phyloP scores from a whole-genome alignment of 2,797 vertebrate species.

The Allobates femoralis region DNA sequence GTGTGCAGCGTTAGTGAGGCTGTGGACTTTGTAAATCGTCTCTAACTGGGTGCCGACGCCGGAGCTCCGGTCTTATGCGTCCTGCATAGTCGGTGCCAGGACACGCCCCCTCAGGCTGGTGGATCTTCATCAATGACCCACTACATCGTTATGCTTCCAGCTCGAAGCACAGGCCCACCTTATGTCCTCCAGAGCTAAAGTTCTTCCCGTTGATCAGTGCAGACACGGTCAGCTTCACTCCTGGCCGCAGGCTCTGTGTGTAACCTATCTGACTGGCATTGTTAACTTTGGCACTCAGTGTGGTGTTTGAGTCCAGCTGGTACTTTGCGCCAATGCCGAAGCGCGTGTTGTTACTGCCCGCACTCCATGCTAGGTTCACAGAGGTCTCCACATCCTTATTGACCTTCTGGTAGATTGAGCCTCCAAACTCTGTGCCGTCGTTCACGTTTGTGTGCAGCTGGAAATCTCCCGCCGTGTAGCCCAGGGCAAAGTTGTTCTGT shows the following conservation, averaged over 20 bases:
- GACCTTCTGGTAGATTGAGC: slow-evolving; percentile 96
- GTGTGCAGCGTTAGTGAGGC: too few species aligned
- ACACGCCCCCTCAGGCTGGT: too few species aligned
- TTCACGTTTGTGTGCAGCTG: slow-evolving; percentile 94
- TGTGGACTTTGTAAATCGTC: too few species aligned
- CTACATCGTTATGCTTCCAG: slow-evolving; percentile 84
- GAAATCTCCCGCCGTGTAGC: slow-evolving; percentile 92
- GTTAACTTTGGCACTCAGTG: slow-evolving; percentile 93
- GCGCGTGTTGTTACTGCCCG: slow-evolving; percentile 97
- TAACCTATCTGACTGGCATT: slow-evolving; percentile 94
- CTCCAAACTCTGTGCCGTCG: slow-evolving; percentile 93
- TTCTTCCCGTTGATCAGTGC: slow-evolving; percentile 93
- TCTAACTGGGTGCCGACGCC: too few species aligned
- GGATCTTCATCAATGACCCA: not conserved
- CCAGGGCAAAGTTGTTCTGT: slow-evolving; percentile 93
- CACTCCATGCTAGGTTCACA: slow-evolving; percentile 93
- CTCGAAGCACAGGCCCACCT: slow-evolving; percentile 93
- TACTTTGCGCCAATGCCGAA: slow-evolving; percentile 94
- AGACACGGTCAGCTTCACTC: slow-evolving; percentile 94
- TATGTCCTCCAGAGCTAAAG: slow-evolving; percentile 91
- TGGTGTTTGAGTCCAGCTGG: slow-evolving; percentile 86
- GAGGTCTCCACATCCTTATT: slow-evolving; percentile 88
- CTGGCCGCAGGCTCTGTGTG: slow-evolving; percentile 90
- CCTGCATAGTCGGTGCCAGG: too few species aligned
- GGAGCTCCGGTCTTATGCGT: too few species aligned